A percentile compares a stretch with the other conserved stretches of the same genome.
Conservation (phyloP, 2,888 invertebrate species). For the Drosophila mayaguana region DNA sequence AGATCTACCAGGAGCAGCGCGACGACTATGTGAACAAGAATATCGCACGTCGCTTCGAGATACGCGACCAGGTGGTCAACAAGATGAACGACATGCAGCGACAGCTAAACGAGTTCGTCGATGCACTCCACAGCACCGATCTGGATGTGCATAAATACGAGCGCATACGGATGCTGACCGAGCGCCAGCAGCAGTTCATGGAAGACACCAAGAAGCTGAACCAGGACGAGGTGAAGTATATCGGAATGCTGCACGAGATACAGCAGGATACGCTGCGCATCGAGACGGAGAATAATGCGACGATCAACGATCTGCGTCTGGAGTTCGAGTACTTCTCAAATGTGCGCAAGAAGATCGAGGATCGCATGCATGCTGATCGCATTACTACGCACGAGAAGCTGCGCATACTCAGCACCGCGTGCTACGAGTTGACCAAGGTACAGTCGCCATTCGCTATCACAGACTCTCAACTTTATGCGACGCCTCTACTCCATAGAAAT, state of each 20-base stretch:
- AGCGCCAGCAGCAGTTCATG: constrained; percentile 77
- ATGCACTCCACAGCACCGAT: constrained; percentile 59
- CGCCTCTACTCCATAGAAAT: constrained; percentile 52
- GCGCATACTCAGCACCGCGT: constrained; percentile 72
- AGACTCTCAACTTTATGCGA: neutral
- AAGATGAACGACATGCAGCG: constrained; percentile 76
- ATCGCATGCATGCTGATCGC: constrained; percentile 62
- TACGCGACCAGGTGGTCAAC: constrained; percentile 70
- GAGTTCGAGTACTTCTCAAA: constrained; percentile 80
- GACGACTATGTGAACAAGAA: constrained; percentile 73
- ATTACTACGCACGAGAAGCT: constrained; percentile 74
- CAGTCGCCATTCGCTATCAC: constrained; percentile 6
- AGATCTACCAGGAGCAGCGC: constrained; percentile 69
- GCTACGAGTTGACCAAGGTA: constrained; percentile 76
- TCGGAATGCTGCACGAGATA: constrained; percentile 45
- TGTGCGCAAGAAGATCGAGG: constrained; percentile 75
- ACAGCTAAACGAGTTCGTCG: constrained; percentile 70
- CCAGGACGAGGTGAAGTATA: constrained; percentile 58
- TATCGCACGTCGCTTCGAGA: constrained; percentile 73
- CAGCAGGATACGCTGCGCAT: constrained; percentile 60
- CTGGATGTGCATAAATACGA: constrained; percentile 79
- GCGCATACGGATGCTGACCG: constrained; percentile 67
- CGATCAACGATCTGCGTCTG: constrained; percentile 70
- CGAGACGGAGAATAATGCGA: constrained; percentile 69
- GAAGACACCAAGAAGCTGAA: constrained; percentile 71